Conservation (phyloP, 2,797 vertebrate species). For the Myotis daubentonii region DNA sequence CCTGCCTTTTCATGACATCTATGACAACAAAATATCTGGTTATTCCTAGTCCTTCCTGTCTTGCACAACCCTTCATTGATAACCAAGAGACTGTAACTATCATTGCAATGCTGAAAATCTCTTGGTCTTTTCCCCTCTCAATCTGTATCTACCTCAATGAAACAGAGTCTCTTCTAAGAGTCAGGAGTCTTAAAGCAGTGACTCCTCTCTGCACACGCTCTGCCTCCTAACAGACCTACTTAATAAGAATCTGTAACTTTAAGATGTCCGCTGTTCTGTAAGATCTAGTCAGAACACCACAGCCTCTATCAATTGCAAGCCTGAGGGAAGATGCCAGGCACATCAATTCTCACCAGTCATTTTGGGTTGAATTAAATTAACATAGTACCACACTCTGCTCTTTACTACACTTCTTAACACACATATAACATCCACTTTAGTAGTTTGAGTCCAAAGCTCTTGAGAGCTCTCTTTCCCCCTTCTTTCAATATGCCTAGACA, state of each 20-base stretch:
- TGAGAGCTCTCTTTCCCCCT: not conserved
- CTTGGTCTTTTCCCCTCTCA: not conserved
- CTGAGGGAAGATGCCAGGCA: not conserved
- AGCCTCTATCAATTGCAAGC: not conserved
- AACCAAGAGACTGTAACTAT: constrained; percentile 7
- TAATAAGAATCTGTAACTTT: not conserved
- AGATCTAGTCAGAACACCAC: constrained; percentile 12
- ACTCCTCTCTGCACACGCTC: not conserved
- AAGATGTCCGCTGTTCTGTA: not conserved
- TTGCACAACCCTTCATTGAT: not conserved
- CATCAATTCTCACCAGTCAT: not conserved
- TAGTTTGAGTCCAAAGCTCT: constrained; percentile 59
- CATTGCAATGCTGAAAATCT: constrained; percentile 8
- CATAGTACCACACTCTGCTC: constrained; percentile 39
- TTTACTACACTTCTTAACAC: constrained; percentile 43
- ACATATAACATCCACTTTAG: constrained; percentile 26
- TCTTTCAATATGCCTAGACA: constrained; percentile 1
- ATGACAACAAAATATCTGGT: not conserved
- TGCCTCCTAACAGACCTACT: constrained; percentile 31
- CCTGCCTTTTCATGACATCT: constrained; percentile 22
- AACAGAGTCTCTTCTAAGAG: constrained; percentile 40
- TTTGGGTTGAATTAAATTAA: constrained; percentile 50
- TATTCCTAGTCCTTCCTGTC: constrained; percentile 33
- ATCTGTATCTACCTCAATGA: constrained; percentile 23
- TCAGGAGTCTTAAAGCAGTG: not conserved